A percentile compares a stretch with the other conserved stretches of the same genome.
Conservation (phyloP, 2,888 invertebrate species). For the Galerucella nymphaeae region DNA sequence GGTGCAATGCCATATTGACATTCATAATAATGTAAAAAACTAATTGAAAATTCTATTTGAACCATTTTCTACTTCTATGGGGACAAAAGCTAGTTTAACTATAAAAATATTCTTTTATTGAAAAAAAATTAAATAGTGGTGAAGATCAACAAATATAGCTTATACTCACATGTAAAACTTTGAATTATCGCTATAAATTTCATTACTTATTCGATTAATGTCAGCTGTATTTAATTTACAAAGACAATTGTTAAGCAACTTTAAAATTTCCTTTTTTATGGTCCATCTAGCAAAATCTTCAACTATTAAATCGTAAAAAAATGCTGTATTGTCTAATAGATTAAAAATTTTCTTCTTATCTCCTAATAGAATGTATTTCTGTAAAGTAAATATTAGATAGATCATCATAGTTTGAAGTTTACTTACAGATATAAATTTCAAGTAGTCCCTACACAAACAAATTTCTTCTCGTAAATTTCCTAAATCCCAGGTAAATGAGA, state of each 20-base stretch:
- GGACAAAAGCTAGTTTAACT: too few relatives aligned
- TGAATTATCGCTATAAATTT: background rate
- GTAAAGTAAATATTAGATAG: background rate
- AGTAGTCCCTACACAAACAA: background rate
- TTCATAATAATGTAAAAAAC: too few relatives aligned
- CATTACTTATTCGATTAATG: slow-evolving; percentile 1
- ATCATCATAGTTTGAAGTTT: background rate
- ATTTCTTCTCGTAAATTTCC: slow-evolving; percentile 17
- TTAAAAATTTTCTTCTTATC: background rate
- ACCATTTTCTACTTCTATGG: too few relatives aligned
- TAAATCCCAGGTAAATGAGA: slow-evolving; percentile 9
- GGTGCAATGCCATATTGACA: too few relatives aligned
- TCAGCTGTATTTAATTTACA: background rate
- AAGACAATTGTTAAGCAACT: background rate
- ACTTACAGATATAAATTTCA: background rate
- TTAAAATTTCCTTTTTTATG: slow-evolving; percentile 19
- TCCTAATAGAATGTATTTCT: background rate
- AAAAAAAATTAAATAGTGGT: too few relatives aligned
- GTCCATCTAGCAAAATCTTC: slow-evolving; percentile 20
- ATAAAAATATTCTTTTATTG: too few relatives aligned
- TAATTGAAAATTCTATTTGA: too few relatives aligned
- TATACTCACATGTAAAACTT: slow-evolving; percentile 18
- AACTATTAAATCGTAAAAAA: slow-evolving; percentile 15
- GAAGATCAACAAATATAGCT: too few relatives aligned
- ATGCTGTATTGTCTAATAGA: background rate